Percentiles rank a stretch among this genome's conserved stretches.
These are phyloP conservation scores for Vandiemenella viatica DNA, from an alignment of 2,888 invertebrate genomes.

Conservation along the genomic window DNA sequence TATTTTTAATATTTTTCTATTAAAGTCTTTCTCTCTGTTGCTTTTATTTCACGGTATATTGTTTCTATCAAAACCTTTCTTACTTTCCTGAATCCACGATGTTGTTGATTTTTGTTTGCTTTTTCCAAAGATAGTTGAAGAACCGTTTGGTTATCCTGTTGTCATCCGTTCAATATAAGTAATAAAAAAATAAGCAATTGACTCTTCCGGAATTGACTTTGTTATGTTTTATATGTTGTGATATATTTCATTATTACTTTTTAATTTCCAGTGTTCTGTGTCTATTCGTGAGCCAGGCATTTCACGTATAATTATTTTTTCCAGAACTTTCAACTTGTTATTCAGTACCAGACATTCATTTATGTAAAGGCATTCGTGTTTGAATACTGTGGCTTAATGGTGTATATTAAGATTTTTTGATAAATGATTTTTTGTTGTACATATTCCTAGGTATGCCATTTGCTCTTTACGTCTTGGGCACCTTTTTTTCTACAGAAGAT, in stretches of 20 bases:
- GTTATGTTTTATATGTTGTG: no score
- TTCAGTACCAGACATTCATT: neutral
- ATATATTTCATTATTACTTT: neutral
- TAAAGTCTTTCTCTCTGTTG: no score
- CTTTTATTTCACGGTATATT: no score
- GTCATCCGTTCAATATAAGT: neutral
- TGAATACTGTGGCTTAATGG: neutral
- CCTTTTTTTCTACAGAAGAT: neutral
- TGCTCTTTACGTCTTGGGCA: neutral
- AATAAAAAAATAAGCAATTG: neutral
- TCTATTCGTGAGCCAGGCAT: neutral
- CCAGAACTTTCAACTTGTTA: neutral
- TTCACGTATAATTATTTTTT: neutral
- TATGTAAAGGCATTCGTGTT: neutral
- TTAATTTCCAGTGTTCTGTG: neutral
- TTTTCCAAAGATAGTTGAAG: neutral
- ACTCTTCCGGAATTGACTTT: neutral
- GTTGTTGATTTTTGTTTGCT: no score
- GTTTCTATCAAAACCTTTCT: no score
- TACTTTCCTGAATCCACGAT: neutral
- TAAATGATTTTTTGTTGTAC: no score
- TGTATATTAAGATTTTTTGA: neutral
- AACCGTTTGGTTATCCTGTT: neutral
- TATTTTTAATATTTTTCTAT: no score
- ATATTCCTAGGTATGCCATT: no score